Conservation (phyloP, 2,113 vertebrate genomes). For the Crotophaga sulcirostris region DNA sequence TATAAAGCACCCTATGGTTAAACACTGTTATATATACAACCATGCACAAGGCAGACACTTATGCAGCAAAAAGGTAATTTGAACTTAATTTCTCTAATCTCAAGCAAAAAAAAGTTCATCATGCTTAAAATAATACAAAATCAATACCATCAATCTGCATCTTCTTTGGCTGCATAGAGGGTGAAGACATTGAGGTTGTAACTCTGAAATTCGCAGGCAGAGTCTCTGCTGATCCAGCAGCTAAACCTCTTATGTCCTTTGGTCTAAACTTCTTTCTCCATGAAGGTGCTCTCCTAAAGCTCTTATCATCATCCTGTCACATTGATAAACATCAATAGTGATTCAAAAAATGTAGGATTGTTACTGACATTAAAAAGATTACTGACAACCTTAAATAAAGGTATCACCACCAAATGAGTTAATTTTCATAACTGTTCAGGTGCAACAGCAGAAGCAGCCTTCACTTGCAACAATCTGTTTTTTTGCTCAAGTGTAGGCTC, state of each 20-base stretch:
- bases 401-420: background rate
- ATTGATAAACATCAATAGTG: conserved; percentile 14
- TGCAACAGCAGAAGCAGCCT: background rate
- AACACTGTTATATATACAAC: conserved; percentile 37
- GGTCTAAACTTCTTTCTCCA: conserved; percentile 98
- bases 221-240: conserved; percentile 89
- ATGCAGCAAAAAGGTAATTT: background rate
- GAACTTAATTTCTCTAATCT: background rate
- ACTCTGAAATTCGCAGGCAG: conserved; percentile 95
- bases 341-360: background rate
- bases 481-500: background rate
- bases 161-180: conserved; percentile 93
- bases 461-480: background rate
- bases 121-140: conserved; percentile 11
- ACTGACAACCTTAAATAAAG: background rate
- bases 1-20: background rate
- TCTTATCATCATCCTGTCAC: conserved; percentile 92
- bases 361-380: background rate
- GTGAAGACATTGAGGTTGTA: conserved; percentile 85
- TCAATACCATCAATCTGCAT: conserved; percentile 90
- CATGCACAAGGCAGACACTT: conserved; percentile 63
- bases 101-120: background rate
- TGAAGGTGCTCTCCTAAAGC: conserved; percentile 93
- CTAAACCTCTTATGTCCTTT: conserved; percentile 90
- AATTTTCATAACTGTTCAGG: background rate